Evolutionary conservation across 2,888 invertebrate species (phyloP).

Genomic region (Erebia ligea): DNA sequence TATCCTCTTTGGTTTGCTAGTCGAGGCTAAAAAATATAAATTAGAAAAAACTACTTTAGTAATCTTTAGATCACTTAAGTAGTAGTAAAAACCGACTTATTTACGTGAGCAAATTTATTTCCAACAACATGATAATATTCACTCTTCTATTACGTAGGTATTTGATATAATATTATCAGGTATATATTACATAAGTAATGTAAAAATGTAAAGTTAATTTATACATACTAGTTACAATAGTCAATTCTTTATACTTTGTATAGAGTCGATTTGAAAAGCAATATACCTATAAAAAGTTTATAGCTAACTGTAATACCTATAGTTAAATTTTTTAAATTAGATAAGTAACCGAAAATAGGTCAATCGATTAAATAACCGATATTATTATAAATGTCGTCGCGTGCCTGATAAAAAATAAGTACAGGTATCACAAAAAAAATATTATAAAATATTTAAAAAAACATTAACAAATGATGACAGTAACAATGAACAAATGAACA

Average conservation of each 20-base stretch:
- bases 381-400: too few relatives aligned
- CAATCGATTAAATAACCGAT: too few relatives aligned
- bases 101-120: constrained; percentile 54
- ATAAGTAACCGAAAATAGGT: too few relatives aligned
- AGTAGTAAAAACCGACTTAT: constrained; percentile 17
- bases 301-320: not conserved
- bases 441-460: not conserved
- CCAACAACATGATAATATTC: constrained; percentile 66
- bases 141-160: constrained; percentile 48
- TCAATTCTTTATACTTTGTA: constrained; percentile 18
- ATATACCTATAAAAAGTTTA: not conserved
- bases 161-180: not conserved
- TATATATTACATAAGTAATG: not conserved
- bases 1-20: too few relatives aligned
- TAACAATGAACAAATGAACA: not conserved
- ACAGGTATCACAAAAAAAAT: not conserved
- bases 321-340: not conserved
- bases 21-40: too few relatives aligned
- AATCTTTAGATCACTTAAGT: too few relatives aligned
- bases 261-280: constrained; percentile 15
- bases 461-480: not conserved
- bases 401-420: too few relatives aligned
- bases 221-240: not conserved
- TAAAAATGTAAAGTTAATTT: constrained; percentile 41
- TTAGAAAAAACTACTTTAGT: too few relatives aligned